Conservation (phyloP, 2,888 invertebrate genomes). For the Nysson spinosus region DNA sequence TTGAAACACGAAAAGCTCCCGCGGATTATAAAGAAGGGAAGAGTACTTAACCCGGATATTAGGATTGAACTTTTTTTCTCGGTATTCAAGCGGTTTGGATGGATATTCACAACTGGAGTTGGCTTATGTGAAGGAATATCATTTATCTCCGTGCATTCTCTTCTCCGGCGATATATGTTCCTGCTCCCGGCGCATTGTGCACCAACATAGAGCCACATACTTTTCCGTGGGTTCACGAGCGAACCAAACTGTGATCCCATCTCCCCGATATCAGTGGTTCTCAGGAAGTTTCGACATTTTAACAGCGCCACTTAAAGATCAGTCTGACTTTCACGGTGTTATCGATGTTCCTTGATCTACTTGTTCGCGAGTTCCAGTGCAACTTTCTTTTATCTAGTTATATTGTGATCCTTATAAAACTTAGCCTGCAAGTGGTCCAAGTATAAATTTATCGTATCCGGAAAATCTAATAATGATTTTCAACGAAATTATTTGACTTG, state of each 20-base stretch:
- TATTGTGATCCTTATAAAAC: too few species aligned
- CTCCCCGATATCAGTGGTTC: conserved; percentile 17
- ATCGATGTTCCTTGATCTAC: too few species aligned
- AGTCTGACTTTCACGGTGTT: not conserved
- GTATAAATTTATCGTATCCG: too few species aligned
- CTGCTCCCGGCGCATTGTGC: not conserved
- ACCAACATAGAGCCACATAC: conserved; percentile 10
- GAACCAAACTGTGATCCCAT: conserved; percentile 30
- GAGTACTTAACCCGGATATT: too few species aligned
- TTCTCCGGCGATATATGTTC: conserved; percentile 7
- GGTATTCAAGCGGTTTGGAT: conserved; percentile 19
- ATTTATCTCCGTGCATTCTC: conserved; percentile 33
- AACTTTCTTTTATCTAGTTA: too few species aligned
- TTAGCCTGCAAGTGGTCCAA: too few species aligned
- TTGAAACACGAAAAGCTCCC: too few species aligned
- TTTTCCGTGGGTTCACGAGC: conserved; percentile 12
- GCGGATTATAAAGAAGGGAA: too few species aligned
- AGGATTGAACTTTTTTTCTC: conserved; percentile 12
- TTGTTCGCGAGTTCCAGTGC: too few species aligned
- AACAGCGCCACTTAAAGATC: conserved; percentile 11
- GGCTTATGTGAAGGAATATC: conserved; percentile 25
- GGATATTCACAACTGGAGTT: conserved; percentile 35
- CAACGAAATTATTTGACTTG: too few species aligned
- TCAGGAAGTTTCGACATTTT: conserved; percentile 32
- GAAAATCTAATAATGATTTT: too few species aligned